Evolutionary conservation across 2,113 vertebrate genomes (phyloP), one percentile per base, ranked within the genome.

Genomic region (Gobio gobio): DNA sequence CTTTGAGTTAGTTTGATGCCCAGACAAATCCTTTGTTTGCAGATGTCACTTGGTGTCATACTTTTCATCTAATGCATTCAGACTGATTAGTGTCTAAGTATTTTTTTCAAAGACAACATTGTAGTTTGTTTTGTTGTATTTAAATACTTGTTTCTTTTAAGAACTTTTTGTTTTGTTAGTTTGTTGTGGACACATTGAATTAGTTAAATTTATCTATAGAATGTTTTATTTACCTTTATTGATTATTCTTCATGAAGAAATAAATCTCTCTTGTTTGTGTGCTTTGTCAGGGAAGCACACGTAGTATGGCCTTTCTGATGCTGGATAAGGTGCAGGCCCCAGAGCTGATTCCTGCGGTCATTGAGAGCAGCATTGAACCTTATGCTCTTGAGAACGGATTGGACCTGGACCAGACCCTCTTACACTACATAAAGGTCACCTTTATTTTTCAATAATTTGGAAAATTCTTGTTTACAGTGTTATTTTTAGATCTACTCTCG

Each of bases 241-340:
- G 54, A 56, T 56, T 56, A 49, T 77, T 66, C 29, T 29, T 29
- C 29, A n/a, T 59, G 8, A 3, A 58, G 61, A 66, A 14, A 29
- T 29, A 66, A 26, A 13, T 29, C n/a, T 74, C 13, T 36, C 13
- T 36, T 87, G 12, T 87, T 8, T 24, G 0, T 83, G 86, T 84
- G 87, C 9, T 78, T 18, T 59, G 54, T 45, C 89, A 99, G 98
- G 95, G 96, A 86, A 96, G 93, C 22, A 91, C 94, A 3, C 92
- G 92, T 24, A 96, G 95, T 18, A 96, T 99, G 1, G 97, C 96
- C 0, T 98, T 98, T 87, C 95, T 95, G 51, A 98, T 99, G 98
- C 93, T 99, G 58, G 97, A 99, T 90, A 97, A 97, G 92, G 96
- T 98, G 14, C 88, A 95, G 5, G 98, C 96, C 51, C 97, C 98